phyloP scores from a whole-genome alignment of 1,140 invertebrate genomes.

The Theocolax elegans region DNA sequence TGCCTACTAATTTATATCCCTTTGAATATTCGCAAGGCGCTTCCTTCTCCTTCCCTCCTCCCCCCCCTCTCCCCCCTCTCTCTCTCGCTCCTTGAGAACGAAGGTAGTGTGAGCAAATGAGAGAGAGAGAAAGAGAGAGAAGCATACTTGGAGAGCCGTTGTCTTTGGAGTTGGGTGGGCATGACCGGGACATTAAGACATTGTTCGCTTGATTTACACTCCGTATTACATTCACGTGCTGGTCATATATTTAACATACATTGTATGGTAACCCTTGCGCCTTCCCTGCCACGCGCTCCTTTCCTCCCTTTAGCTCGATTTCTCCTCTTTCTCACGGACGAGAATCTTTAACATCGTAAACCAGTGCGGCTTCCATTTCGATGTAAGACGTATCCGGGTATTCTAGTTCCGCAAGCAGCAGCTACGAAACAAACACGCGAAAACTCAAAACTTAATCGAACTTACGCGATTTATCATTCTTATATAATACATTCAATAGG shows the following conservation, averaged over 20 bases:
- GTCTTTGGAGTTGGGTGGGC: constrained; percentile 60
- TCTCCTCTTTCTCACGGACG: background rate
- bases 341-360: constrained; percentile 40
- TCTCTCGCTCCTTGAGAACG: constrained; percentile 14
- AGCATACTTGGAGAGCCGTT: too few species aligned
- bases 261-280: constrained; percentile 62
- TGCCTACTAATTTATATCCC: constrained; percentile 62
- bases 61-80: constrained; percentile 47
- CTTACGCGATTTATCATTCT: constrained; percentile 6
- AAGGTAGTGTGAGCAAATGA: too few species aligned
- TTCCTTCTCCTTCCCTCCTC: background rate
- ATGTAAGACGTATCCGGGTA: constrained; percentile 15
- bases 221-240: constrained; percentile 67
- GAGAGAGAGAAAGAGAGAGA: constrained; percentile 37
- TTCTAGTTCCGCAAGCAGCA: background rate
- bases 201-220: constrained; percentile 69
- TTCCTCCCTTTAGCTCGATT: constrained; percentile 2
- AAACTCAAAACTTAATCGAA: constrained; percentile 31
- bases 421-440: background rate
- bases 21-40: constrained; percentile 61
- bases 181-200: constrained; percentile 70
- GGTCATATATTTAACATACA: constrained; percentile 68
- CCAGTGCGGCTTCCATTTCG: constrained; percentile 15
- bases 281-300: constrained; percentile 16
- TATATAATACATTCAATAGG: constrained; percentile 2